Percentiles rank a stretch among this genome's conserved stretches.
Evolutionary conservation across 2,888 invertebrate genomes (phyloP).

Genomic region (Sericinus montela): DNA sequence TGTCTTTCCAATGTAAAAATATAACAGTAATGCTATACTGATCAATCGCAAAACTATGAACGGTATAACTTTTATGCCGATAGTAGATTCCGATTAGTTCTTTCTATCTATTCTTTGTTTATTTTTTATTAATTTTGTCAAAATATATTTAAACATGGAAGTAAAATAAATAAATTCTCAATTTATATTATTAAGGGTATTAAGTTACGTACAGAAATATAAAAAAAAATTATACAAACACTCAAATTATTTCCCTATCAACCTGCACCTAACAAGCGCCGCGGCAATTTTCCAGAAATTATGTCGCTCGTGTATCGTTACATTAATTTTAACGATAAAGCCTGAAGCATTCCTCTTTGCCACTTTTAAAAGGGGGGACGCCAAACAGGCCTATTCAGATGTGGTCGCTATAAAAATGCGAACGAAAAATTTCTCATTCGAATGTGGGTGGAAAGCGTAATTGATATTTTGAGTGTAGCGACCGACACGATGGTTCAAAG

Average conservation of each 20-base stretch:
- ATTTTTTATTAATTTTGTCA: no score
- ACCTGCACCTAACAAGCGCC: not conserved
- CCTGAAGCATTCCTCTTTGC: constrained; percentile 43
- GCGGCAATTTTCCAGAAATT: constrained; percentile 26
- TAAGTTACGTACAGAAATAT: no score
- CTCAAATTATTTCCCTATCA: constrained; percentile 11
- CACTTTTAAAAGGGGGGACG: constrained; percentile 44
- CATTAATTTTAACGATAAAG: constrained; percentile 74
- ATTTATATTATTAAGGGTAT: no score
- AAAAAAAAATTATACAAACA: no score
- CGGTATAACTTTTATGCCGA: no score
- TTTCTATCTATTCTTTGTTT: no score
- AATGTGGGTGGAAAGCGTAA: constrained; percentile 55
- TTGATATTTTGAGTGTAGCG: constrained; percentile 53
- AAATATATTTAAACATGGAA: no score
- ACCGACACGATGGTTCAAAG: constrained; percentile 1
- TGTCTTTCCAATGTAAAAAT: no score
- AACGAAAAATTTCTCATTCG: constrained; percentile 49
- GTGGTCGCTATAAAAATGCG: constrained; percentile 53
- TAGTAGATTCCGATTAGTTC: no score
- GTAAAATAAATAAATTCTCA: no score
- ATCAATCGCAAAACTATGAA: no score
- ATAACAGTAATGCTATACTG: no score
- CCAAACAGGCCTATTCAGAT: constrained; percentile 54
- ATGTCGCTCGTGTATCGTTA: constrained; percentile 45